These are phyloP conservation scores for Cyrtonyx montezumae DNA, from an alignment of 2,113 vertebrate genomes.

Conservation along the genomic window DNA sequence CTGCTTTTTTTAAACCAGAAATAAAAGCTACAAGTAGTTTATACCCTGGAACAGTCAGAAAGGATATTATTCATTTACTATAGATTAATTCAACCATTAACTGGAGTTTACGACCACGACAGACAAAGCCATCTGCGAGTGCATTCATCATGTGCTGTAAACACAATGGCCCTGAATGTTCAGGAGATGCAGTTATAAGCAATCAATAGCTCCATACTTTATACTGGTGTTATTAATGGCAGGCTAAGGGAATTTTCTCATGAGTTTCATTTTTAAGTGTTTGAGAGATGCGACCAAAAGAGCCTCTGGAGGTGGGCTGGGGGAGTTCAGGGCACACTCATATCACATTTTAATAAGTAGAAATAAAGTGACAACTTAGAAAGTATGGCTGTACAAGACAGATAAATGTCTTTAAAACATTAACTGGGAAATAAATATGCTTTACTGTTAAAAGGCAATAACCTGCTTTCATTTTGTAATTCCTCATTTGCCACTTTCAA, in stretches of 20 bases:
- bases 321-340: not conserved
- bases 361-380: not conserved
- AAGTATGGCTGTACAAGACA: not conserved
- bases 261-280: not conserved
- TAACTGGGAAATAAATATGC: not conserved
- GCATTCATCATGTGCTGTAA: constrained; percentile 47
- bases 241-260: constrained; percentile 16
- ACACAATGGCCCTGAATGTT: constrained; percentile 25
- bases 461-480: not conserved
- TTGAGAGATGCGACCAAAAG: not conserved
- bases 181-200: constrained; percentile 52
- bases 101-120: constrained; percentile 51
- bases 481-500: constrained; percentile 7
- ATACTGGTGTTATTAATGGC: not conserved
- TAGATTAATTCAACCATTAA: constrained; percentile 59
- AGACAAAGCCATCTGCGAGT: constrained; percentile 52
- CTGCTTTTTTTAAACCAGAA: constrained; percentile 4
- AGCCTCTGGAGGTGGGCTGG: not conserved
- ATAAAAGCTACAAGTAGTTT: not conserved
- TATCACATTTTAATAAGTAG: not conserved
- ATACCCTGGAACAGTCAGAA: not conserved
- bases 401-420: not conserved
- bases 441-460: not conserved
- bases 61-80: constrained; percentile 50
- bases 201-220: constrained; percentile 31